These are phyloP conservation scores for Enteromius fasciolatus DNA, from an alignment of 2,797 vertebrate species.

Conservation along the genomic window DNA sequence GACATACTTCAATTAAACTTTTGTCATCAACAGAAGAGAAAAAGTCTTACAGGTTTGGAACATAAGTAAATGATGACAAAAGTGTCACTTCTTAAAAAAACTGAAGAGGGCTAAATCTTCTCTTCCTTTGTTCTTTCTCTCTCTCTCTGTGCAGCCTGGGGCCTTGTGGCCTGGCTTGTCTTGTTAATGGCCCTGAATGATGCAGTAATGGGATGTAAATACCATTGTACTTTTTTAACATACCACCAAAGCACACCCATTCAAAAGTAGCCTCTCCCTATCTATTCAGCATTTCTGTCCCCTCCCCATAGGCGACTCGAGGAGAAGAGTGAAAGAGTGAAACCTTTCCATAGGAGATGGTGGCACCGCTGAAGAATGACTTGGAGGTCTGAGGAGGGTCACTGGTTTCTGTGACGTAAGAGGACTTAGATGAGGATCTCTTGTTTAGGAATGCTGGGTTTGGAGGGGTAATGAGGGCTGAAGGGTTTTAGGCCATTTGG, in stretches of 20 bases:
- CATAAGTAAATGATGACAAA: neutral
- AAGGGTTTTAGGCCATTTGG: constrained; percentile 56
- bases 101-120: constrained; percentile 15
- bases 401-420: constrained; percentile 47
- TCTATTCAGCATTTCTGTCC: constrained; percentile 43
- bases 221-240: constrained; percentile 71
- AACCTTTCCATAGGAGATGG: constrained; percentile 30
- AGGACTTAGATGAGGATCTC: constrained; percentile 21
- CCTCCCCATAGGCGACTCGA: constrained; percentile 38
- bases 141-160: constrained; percentile 52
- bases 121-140: constrained; percentile 35
- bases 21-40: neutral
- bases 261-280: constrained; percentile 50
- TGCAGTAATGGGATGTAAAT: constrained; percentile 75
- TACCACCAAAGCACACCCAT: constrained; percentile 66
- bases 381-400: constrained; percentile 18
- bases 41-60: neutral
- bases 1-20: neutral
- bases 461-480: constrained; percentile 53
- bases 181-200: constrained; percentile 73
- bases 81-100: neutral
- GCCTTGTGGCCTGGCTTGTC: constrained; percentile 67
- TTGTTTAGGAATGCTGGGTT: constrained; percentile 39
- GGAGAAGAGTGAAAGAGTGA: constrained; percentile 29
- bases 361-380: constrained; percentile 33